Evolutionary conservation across 1,140 invertebrate species (phyloP).

Genomic region (Temnothorax longispinosus): DNA sequence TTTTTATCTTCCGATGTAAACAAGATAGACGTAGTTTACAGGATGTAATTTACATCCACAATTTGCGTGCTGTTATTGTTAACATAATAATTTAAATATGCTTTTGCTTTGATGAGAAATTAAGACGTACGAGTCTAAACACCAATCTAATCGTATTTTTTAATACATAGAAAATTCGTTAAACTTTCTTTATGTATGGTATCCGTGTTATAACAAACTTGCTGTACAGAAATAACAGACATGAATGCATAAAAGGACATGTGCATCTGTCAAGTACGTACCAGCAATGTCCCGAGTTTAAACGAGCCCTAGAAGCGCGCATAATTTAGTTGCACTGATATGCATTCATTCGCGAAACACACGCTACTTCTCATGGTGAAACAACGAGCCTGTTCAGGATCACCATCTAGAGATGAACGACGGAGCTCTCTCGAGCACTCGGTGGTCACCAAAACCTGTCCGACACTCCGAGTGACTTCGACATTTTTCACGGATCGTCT

Average conservation of each 20-base stretch:
- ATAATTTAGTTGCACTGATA: conserved; percentile 57
- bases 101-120: not conserved
- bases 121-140: not conserved
- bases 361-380: conserved; percentile 42
- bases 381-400: conserved; percentile 50
- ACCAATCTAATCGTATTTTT: not conserved
- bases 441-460: conserved; percentile 51
- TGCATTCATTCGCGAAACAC: conserved; percentile 51
- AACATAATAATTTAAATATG: not conserved
- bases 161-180: not conserved
- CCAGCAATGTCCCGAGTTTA: conserved; percentile 14
- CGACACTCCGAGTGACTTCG: conserved; percentile 14
- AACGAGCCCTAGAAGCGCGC: conserved; percentile 53
- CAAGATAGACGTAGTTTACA: not conserved
- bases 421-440: conserved; percentile 20
- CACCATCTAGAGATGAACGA: conserved; percentile 51
- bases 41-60: not conserved
- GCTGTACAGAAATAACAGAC: not conserved
- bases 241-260: conserved; percentile 33
- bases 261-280: conserved; percentile 36
- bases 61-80: not conserved
- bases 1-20: not conserved
- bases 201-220: conserved; percentile 9
- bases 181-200: conserved; percentile 2
- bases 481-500: conserved; percentile 30